Percentiles rank a stretch among this genome's conserved stretches.
These are phyloP conservation scores for Cryptotermes secundus DNA, from an alignment of 1,140 invertebrate species.

Conservation along the genomic window DNA sequence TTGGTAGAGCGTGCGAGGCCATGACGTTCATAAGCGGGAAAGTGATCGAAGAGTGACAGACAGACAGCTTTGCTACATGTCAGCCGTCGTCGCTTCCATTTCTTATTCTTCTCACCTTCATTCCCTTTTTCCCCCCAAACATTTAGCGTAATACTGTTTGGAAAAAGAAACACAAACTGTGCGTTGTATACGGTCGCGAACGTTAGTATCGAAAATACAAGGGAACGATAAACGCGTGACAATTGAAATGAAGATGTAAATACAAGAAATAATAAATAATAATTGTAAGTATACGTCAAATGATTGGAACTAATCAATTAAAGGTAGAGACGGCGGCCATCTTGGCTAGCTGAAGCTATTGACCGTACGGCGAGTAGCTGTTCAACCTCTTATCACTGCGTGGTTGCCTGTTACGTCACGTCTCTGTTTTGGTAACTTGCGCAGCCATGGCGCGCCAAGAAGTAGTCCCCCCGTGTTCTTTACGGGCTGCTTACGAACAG, in stretches of 20 bases:
- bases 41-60: slow-evolving; percentile 36
- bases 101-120: neutral
- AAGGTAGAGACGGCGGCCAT: too few species aligned
- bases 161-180: too few species aligned
- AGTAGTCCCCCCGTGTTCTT: neutral
- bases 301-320: too few species aligned
- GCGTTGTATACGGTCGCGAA: too few species aligned
- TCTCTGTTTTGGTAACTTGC: slow-evolving; percentile 15
- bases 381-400: neutral
- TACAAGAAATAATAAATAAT: too few species aligned
- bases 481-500: neutral
- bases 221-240: too few species aligned
- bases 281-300: too few species aligned
- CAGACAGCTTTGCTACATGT: neutral
- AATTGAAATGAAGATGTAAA: too few species aligned
- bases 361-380: neutral
- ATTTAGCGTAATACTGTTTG: too few species aligned
- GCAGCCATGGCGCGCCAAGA: neutral
- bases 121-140: too few species aligned
- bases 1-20: slow-evolving; percentile 33
- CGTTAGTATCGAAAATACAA: too few species aligned
- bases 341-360: neutral
- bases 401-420: neutral
- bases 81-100: neutral
- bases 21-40: slow-evolving; percentile 34